These are phyloP conservation scores for Xiphydria camelus DNA, from an alignment of 2,888 invertebrate species.

Conservation along the genomic window DNA sequence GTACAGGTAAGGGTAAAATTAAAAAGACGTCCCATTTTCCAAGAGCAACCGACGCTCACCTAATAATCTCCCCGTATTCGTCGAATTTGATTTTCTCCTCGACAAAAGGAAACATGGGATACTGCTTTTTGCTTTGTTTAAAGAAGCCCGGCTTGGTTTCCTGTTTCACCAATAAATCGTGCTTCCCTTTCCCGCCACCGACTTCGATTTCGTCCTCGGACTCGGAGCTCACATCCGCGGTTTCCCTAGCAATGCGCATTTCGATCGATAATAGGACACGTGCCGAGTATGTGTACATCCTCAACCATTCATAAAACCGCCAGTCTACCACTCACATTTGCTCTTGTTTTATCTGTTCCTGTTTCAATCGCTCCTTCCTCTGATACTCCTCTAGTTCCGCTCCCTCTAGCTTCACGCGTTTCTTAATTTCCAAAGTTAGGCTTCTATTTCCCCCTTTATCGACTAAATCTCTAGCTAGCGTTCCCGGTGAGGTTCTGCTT, in stretches of 20 bases:
- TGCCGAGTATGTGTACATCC: neutral
- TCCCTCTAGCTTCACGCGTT: constrained; percentile 76
- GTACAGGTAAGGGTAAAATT: neutral
- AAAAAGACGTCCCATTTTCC: constrained; percentile 6
- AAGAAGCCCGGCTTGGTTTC: constrained; percentile 79
- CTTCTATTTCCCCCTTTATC: constrained; percentile 76
- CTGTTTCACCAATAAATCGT: constrained; percentile 85
- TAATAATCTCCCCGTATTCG: constrained; percentile 95
- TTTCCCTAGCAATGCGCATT: constrained; percentile 61
- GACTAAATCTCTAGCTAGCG: constrained; percentile 76
- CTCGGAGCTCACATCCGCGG: constrained; percentile 75
- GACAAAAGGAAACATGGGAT: constrained; percentile 94
- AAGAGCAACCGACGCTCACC: constrained; percentile 52
- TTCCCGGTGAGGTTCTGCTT: constrained; percentile 81
- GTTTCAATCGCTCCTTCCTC: constrained; percentile 66
- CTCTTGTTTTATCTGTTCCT: constrained; percentile 56
- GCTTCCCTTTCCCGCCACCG: constrained; percentile 75
- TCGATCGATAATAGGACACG: neutral
- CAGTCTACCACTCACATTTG: constrained; percentile 45
- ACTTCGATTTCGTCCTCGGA: constrained; percentile 84
- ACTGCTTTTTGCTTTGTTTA: constrained; percentile 86
- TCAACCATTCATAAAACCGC: neutral
- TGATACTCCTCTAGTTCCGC: constrained; percentile 76
- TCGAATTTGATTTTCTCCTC: constrained; percentile 91
- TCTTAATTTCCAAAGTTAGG: constrained; percentile 71